Evolutionary conservation across 2,113 vertebrate genomes (phyloP).

Genomic region (Pseudorhombus dupliciocellatus): DNA sequence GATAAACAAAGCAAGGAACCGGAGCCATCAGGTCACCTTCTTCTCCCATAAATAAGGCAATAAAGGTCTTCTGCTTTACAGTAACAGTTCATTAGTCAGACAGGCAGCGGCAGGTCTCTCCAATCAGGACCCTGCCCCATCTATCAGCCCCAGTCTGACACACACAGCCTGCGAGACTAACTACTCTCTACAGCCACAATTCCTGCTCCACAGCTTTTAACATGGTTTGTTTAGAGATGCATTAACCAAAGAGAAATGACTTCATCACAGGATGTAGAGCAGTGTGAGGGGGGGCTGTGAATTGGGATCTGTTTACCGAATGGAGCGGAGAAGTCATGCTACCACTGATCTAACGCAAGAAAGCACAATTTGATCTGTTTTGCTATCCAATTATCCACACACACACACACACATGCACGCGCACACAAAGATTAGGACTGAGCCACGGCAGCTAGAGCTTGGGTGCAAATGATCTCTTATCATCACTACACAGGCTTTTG

Average conservation of each 20-base stretch:
- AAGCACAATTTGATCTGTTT: constrained; percentile 48
- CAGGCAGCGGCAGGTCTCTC: constrained; percentile 51
- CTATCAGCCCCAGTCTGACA: constrained; percentile 51
- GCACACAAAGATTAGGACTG: constrained; percentile 49
- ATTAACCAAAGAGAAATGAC: constrained; percentile 46
- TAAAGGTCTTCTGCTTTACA: constrained; percentile 59
- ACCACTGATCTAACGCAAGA: constrained; percentile 33
- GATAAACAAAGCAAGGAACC: background rate
- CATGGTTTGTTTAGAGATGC: constrained; percentile 55
- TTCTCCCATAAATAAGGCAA: constrained; percentile 42
- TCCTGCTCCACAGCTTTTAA: constrained; percentile 44
- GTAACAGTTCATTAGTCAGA: constrained; percentile 71
- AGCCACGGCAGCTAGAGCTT: constrained; percentile 46
- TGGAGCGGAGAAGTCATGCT: background rate
- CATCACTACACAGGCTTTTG: constrained; percentile 59
- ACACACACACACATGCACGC: constrained; percentile 7
- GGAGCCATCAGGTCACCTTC: constrained; percentile 23
- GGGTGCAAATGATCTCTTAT: constrained; percentile 62
- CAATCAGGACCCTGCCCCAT: constrained; percentile 53
- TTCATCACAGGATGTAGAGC: constrained; percentile 29
- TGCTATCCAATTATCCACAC: constrained; percentile 34
- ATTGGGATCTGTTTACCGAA: constrained; percentile 36
- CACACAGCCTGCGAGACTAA: constrained; percentile 13
- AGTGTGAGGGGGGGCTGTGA: constrained; percentile 9
- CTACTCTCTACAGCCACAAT: constrained; percentile 30